Evolutionary conservation across 2,888 invertebrate species (phyloP).

Genomic region (Ichneumoninae sp.): DNA sequence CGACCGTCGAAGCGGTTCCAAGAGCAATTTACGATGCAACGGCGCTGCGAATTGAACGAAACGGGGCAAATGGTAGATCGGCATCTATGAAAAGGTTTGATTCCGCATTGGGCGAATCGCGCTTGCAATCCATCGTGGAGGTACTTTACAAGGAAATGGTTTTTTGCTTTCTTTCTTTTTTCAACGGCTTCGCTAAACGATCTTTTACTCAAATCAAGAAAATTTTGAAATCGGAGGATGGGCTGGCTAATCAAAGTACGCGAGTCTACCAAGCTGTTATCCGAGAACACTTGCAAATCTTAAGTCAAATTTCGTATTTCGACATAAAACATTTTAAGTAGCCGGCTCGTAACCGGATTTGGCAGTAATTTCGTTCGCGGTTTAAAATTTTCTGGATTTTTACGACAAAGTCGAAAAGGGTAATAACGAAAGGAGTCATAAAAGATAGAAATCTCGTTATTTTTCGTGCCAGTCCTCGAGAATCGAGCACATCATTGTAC

Average conservation of each 20-base stretch:
- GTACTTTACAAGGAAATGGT: neutral
- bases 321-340: neutral
- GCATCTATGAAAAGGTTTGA: slow-evolving; percentile 34
- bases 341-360: neutral
- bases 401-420: neutral
- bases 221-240: neutral
- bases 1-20: slow-evolving; percentile 47
- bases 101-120: neutral
- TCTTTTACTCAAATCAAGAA: neutral
- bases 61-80: slow-evolving; percentile 3
- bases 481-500: slow-evolving; percentile 2
- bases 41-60: slow-evolving; percentile 22
- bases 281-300: neutral
- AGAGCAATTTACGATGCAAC: slow-evolving; percentile 56
- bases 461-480: neutral
- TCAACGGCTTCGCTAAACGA: neutral
- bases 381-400: neutral
- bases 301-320: neutral
- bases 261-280: neutral
- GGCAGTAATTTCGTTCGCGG: no score
- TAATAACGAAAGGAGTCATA: neutral
- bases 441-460: neutral
- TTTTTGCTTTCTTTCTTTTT: neutral
- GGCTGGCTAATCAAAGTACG: neutral
- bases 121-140: neutral